Percentiles rank a stretch among this genome's conserved stretches.
Evolutionary conservation across 2,113 vertebrate species (phyloP).

Genomic region (Corythaixoides concolor): DNA sequence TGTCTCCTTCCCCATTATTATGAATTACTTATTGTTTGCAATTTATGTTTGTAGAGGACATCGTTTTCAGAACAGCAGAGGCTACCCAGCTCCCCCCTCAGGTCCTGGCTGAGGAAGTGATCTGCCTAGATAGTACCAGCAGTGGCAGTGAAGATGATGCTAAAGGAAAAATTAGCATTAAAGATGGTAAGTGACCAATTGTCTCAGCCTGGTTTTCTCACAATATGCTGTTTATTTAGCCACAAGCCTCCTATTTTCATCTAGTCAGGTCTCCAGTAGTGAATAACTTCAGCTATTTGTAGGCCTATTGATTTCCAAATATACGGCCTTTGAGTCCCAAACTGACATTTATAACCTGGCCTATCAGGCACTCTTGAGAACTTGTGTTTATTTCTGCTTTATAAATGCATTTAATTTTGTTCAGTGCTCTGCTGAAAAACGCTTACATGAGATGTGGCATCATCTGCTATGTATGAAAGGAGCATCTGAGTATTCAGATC

Average conservation of each 20-base stretch:
- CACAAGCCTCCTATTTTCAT: background rate
- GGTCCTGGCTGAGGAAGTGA: constrained; percentile 88
- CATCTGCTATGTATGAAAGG: background rate
- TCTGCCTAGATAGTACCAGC: constrained; percentile 93
- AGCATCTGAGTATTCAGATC: background rate
- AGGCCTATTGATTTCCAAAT: background rate
- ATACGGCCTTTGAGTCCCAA: background rate
- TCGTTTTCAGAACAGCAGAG: constrained; percentile 84
- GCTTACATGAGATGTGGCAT: background rate
- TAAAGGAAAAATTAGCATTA: constrained; percentile 71
- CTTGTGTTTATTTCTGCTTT: background rate
- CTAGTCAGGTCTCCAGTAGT: background rate
- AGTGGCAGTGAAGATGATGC: constrained; percentile 84
- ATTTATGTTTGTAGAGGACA: constrained; percentile 72
- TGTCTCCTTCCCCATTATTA: constrained; percentile 36
- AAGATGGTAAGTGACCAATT: constrained; percentile 83
- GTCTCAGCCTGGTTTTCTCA: background rate
- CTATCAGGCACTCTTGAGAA: background rate
- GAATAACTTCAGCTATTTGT: background rate
- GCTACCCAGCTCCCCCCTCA: constrained; percentile 82
- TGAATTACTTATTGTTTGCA: constrained; percentile 60
- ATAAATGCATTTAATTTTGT: background rate
- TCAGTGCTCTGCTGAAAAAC: background rate
- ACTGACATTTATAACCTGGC: background rate
- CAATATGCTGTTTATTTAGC: background rate